Base-by-base conservation (phyloP, 2,113 vertebrate genomes). In the Tachuris rubrigastra region DNA sequence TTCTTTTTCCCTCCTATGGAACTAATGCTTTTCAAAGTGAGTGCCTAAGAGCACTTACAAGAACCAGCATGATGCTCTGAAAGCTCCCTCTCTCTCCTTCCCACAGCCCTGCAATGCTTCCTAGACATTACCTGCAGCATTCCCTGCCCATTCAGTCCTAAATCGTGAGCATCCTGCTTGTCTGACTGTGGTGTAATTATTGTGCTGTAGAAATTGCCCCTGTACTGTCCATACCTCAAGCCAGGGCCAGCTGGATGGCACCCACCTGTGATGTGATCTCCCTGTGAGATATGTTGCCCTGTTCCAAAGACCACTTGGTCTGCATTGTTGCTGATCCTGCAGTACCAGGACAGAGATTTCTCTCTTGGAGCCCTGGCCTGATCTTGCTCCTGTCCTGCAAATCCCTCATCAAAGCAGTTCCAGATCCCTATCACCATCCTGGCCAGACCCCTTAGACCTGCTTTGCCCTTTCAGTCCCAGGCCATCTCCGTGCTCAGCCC, bases 1-100 rank as follows among this genome's bases (percentile, higher is more conserved):
- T 5, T 5, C 17, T 13, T 18, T n/a, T 10, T 14, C n/a, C 58
- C 50, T 42, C 15, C 79, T 85, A 8, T 82, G 66, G 73, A 95
- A 39, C 42, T 92, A 96, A 91, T 52, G 69, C 71, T 83, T 89
- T 84, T 73, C 58, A 23, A 87, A 95, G 77, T 19, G 24, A 95
- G 67, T 41, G 55, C 49, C 71, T 93, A 59, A 92, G 39, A 95
- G 89, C 86, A 85, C 74, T 93, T 69, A 68, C 2, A 84, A 44
- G 65, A 93, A 73, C 23, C 53, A 87, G 21, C 39, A 27, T 67
- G 53, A 27, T 89, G 63, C 66, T 87, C 58, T 91, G 95, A 92
- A 85, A 95, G 39, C 80, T 95, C 50, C 28, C 28, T 62, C 74
- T 67, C 59, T 92, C 37, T 62, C 35, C 8, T 1, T 4, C 39